phyloP scores from a whole-genome alignment of 1,140 invertebrate species.

The Probaryconus sp. region DNA sequence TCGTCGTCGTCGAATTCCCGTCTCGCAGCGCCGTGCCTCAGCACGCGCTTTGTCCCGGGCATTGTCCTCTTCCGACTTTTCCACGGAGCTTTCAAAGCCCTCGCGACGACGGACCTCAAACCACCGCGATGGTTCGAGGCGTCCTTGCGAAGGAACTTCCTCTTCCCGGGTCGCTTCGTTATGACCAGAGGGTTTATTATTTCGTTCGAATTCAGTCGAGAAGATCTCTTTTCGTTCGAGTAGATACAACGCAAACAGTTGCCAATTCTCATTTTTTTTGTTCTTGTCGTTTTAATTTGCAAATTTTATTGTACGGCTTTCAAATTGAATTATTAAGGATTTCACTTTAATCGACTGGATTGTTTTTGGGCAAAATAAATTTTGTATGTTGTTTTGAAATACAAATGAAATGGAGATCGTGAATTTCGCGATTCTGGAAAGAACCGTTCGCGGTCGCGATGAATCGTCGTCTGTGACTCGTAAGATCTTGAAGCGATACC shows the following conservation, averaged over 20 bases:
- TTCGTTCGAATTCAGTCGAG: slow-evolving; percentile 31
- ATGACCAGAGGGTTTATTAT: slow-evolving; percentile 68
- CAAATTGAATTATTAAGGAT: no score
- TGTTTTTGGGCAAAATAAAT: no score
- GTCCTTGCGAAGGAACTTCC: slow-evolving; percentile 60
- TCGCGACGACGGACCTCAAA: slow-evolving; percentile 41
- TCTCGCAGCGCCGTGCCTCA: slow-evolving; percentile 59
- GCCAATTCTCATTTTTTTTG: slow-evolving; percentile 71
- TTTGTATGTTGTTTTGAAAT: no score
- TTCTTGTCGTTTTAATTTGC: no score
- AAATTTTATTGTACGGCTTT: no score
- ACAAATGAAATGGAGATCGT: background rate
- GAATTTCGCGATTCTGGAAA: background rate
- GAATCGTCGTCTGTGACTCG: slow-evolving; percentile 24
- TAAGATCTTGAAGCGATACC: background rate
- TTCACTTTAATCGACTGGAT: slow-evolving; percentile 1
- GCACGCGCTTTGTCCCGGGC: slow-evolving; percentile 35
- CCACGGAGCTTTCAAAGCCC: slow-evolving; percentile 55
- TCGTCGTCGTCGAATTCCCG: slow-evolving; percentile 36
- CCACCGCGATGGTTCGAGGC: slow-evolving; percentile 44
- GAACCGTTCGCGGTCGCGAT: slow-evolving; percentile 6
- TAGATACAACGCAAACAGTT: slow-evolving; percentile 69
- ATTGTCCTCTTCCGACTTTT: slow-evolving; percentile 41
- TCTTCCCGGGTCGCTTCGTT: slow-evolving; percentile 67
- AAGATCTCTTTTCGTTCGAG: slow-evolving; percentile 27